Base-by-base conservation (phyloP, 37 sponge, comb jelly and placozoan genomes). In the Bolinopsis microptera region DNA sequence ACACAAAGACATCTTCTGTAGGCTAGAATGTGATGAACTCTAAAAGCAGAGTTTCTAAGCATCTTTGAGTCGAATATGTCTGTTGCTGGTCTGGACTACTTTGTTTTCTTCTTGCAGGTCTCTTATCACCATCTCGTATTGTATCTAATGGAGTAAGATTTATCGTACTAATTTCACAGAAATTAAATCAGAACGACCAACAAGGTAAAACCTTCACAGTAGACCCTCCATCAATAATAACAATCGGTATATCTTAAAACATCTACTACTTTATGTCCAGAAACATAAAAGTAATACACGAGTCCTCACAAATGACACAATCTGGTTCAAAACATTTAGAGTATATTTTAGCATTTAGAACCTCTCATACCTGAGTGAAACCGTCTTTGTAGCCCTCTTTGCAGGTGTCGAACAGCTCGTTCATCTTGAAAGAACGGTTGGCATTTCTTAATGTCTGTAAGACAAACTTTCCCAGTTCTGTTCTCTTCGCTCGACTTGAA, bases 401-500 rank as follows among this genome's bases (percentile, higher is more conserved):
- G 61, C 90, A 86, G 16, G 90, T 34, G 30, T 86, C 90, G 30
- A 39, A 86, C 30, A 86, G 26, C 90, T 86, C 90, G 23, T 16
- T 41, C 90, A 86, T 86, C 61, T 86, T 86, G 61, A 33, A 41
- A 30, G 61, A 25, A 9, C 61, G 1, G 61, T 39, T 39, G 0
- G 48, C 90, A 34, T 32, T 77, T 23, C 39, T 35, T 22, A 86
- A 38, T 3, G 41, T 86, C 90, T 86, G 90, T 2, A 86, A 1
- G 8, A 86, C 61, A 39, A 86, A 86, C 90, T 86, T 86, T 38
- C 94, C 97, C 97, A 39, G 96, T 94, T 22, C 95, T 69, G 92
- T 97, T 96, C 69, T 93, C 69, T 92, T 94, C 16, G 69, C 90
- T 0, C 77, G 76, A 76, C 69, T 75, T 30, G 94, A 38, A 31